Conservation (phyloP, 2,113 vertebrate species). For the Lepisosteus osseus region DNA sequence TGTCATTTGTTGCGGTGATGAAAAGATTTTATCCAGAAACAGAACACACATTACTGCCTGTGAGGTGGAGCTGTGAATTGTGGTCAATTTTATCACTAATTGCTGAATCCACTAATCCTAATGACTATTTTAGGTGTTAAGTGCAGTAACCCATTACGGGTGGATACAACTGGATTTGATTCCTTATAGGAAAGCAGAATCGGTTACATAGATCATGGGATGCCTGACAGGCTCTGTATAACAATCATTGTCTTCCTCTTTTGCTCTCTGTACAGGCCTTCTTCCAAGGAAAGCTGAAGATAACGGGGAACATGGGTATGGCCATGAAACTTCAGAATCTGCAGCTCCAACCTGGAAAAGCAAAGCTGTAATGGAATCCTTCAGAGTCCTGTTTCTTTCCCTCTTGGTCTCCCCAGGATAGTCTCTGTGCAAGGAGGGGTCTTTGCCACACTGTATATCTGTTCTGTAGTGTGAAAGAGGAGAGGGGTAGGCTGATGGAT, state of each 20-base stretch:
- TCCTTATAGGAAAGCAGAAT: too few species aligned
- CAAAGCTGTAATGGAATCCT: conserved; percentile 78
- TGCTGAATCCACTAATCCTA: too few species aligned
- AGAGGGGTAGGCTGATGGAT: not conserved
- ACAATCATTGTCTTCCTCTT: too few species aligned
- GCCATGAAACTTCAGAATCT: conserved; percentile 93
- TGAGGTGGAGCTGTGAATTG: too few species aligned
- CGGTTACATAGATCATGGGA: too few species aligned
- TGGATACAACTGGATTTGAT: too few species aligned
- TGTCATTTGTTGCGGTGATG: not conserved
- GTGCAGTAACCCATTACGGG: too few species aligned
- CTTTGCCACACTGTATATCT: not conserved
- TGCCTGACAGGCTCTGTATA: too few species aligned
- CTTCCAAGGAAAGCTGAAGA: conserved; percentile 90
- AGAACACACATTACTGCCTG: too few species aligned
- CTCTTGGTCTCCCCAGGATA: not conserved
- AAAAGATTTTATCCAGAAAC: too few species aligned
- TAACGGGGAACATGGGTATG: conserved; percentile 87
- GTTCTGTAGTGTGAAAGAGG: not conserved
- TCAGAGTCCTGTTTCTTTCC: not conserved
- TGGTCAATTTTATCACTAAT: too few species aligned
- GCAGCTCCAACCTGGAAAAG: conserved; percentile 77
- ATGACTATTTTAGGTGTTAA: too few species aligned
- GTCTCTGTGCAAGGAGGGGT: not conserved
- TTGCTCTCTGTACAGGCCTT: conserved; percentile 67